Evolutionary conservation across 1,140 invertebrate species (phyloP).

Genomic region (Ptiloglossa arizonensis): DNA sequence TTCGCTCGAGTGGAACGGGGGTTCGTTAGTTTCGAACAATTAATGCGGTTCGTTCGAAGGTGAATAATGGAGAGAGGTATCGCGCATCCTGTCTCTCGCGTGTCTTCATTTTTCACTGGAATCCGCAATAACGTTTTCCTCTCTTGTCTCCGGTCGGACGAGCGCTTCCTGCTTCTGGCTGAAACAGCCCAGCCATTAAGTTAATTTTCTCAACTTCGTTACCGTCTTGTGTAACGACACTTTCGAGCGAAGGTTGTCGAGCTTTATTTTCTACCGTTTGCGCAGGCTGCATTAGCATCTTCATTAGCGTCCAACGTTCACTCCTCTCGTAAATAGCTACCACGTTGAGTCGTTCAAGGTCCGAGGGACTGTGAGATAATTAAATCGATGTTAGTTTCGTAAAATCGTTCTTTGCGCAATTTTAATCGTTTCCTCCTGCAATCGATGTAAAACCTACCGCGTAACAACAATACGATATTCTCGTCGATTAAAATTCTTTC

Average conservation of each 20-base stretch:
- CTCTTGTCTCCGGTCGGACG: not conserved
- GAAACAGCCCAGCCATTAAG: not conserved
- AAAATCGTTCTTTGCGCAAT: no score
- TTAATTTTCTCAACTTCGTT: constrained; percentile 23
- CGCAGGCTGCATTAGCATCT: not conserved
- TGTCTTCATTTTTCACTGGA: constrained; percentile 2
- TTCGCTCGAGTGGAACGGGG: not conserved
- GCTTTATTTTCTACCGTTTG: not conserved
- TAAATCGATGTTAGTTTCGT: no score
- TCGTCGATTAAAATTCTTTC: no score
- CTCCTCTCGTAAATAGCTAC: no score
- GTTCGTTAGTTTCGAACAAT: constrained; percentile 47
- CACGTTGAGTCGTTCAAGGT: not conserved
- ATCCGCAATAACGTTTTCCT: not conserved
- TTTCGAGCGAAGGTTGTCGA: not conserved
- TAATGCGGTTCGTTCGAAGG: constrained; percentile 36
- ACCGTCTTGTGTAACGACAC: not conserved
- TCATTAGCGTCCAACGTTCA: constrained; percentile 2
- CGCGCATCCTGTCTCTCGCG: not conserved
- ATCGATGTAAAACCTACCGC: not conserved
- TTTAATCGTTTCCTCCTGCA: not conserved
- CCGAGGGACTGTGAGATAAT: not conserved
- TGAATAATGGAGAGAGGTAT: not conserved
- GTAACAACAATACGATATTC: no score
- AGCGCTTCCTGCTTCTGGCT: constrained; percentile 1